Base-by-base conservation (phyloP, 2,888 invertebrate species). In the Drosophila yooni region DNA sequence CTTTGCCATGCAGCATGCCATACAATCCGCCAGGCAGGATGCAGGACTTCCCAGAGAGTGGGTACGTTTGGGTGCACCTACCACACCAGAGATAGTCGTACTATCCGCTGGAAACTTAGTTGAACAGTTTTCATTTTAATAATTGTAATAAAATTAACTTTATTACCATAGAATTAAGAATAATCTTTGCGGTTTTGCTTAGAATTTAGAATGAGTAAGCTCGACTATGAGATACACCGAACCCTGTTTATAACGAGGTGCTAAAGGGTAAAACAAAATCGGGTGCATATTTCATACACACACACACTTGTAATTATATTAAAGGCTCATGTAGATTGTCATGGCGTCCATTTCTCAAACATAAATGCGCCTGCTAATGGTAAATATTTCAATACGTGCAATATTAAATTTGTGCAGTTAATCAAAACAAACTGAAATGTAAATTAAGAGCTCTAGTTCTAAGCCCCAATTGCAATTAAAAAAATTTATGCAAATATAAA, bases 1-100 rank as follows among this genome's bases (percentile, higher is more conserved):
- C 0, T 94, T 96, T 72, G 96, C 96, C 0, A 92, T 97, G 13
- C 94, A 96, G 10, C 94, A 96, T 76, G 96, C 97, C 0, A 91
- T 97, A 3, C 94, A 95, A 74, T 94, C 95, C 0, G 95, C 96
- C 0, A 94, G 96, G 54, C 88, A 93, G 13, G 96, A 97, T 70
- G 95, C 95, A 1, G 95, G 95, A 25, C 81, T 94, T 1, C 71
- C 81, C 2, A 81, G 86, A 10, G 82, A 91, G 33, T 92, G 92
- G 91, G 74, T 92, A 1, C 76, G 89, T 3, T 65, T 92, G 4
- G 91, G 88, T 6, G 92, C 92, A 1, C 93, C 93, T 0, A 91
- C 92, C 34, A 92, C 93, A 3, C 91, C 92, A 0, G 93, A 93
- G 56, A 80, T 88, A 0, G 82, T 92, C 3, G 68, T 92, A 3